These are phyloP conservation scores for Dreissena rostriformis DNA, from an alignment of 1,140 invertebrate species.

Conservation along the genomic window DNA sequence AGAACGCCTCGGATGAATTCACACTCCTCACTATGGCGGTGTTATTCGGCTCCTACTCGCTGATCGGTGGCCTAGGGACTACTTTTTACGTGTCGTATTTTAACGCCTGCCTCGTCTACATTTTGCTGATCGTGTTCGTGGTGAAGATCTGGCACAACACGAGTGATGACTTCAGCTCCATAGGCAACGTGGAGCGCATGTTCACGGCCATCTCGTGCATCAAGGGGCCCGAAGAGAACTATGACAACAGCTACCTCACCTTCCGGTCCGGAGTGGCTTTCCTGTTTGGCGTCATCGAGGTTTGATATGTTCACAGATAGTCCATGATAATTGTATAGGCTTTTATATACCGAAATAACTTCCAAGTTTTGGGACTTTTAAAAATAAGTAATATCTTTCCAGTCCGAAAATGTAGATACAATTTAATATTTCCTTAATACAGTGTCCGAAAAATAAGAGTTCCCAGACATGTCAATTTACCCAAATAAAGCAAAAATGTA, in stretches of 20 bases:
- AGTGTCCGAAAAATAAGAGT: too few species aligned
- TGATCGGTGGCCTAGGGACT: constrained; percentile 80
- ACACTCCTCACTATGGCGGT: constrained; percentile 71
- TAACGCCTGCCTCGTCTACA: constrained; percentile 79
- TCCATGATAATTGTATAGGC: background rate
- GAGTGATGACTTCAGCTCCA: constrained; percentile 57
- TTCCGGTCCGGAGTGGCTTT: constrained; percentile 76
- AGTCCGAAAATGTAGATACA: too few species aligned
- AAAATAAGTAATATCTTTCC: too few species aligned
- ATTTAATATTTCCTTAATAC: too few species aligned
- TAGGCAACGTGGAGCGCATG: constrained; percentile 69
- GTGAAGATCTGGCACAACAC: constrained; percentile 72
- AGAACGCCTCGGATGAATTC: constrained; percentile 71
- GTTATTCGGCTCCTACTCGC: constrained; percentile 78
- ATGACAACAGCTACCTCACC: constrained; percentile 75
- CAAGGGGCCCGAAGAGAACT: constrained; percentile 74
- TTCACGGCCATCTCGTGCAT: constrained; percentile 69
- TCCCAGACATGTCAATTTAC: too few species aligned
- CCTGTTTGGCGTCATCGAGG: constrained; percentile 79
- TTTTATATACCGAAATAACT: too few species aligned
- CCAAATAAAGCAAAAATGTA: too few species aligned
- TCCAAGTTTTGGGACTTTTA: too few species aligned
- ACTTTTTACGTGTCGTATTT: constrained; percentile 81
- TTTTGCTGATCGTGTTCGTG: constrained; percentile 76
- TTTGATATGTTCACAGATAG: background rate